These are phyloP conservation scores for Petrocephalus sullivani DNA, from an alignment of 2,797 vertebrate genomes.

Conservation along the genomic window DNA sequence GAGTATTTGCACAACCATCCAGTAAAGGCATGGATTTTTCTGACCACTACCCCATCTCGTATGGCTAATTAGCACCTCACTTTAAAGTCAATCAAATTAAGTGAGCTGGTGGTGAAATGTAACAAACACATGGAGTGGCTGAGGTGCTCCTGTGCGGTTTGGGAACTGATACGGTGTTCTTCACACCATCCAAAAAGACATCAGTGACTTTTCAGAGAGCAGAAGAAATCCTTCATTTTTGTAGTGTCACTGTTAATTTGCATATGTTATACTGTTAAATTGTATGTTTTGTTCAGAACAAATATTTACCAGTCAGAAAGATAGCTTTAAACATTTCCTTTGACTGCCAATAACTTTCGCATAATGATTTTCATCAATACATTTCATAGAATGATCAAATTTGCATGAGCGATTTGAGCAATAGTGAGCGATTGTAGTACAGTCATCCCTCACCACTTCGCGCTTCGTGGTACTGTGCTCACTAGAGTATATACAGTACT, in stretches of 20 bases:
- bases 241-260: not conserved
- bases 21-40: not conserved
- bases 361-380: not conserved
- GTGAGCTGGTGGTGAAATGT: not conserved
- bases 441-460: no score
- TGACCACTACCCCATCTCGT: not conserved
- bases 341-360: not conserved
- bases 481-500: no score
- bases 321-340: not conserved
- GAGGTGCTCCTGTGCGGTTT: not conserved
- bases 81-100: not conserved
- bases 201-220: not conserved
- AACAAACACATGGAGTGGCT: not conserved
- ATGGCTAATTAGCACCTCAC: not conserved
- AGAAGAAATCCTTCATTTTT: not conserved
- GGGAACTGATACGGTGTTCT: no score
- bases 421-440: not conserved
- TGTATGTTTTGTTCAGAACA: not conserved
- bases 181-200: not conserved
- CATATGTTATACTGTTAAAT: not conserved
- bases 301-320: not conserved
- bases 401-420: not conserved
- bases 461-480: no score
- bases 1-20: not conserved
- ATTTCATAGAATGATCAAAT: not conserved